Evolutionary conservation across 2,113 vertebrate genomes (phyloP).

Genomic region (Bagarius yarrelli): DNA sequence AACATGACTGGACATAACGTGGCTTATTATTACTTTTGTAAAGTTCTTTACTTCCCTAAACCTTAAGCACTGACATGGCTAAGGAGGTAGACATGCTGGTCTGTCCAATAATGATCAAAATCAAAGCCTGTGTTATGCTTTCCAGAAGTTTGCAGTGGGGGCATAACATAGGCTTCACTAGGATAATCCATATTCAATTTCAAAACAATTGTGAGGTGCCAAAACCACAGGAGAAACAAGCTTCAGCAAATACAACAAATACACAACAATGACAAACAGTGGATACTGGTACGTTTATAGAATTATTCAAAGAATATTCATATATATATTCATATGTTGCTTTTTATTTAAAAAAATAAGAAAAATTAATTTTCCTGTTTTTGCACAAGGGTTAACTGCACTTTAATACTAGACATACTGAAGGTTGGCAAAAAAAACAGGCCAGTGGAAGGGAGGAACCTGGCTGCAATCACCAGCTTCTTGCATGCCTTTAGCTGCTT

Average conservation of each 20-base stretch:
- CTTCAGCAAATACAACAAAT: background rate
- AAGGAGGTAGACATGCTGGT: background rate
- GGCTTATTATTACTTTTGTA: too few species aligned
- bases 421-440: constrained; percentile 26
- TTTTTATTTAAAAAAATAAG: too few species aligned
- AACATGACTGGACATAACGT: too few species aligned
- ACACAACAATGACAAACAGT: background rate
- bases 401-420: constrained; percentile 35
- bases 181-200: background rate
- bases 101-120: background rate
- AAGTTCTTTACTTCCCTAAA: background rate
- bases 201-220: background rate
- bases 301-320: too few species aligned
- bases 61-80: background rate
- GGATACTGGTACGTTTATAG: too few species aligned
- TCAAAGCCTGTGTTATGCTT: too few species aligned
- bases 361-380: constrained; percentile 1
- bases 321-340: too few species aligned
- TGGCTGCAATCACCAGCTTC: constrained; percentile 36
- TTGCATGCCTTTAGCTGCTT: constrained; percentile 30
- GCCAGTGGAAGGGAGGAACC: constrained; percentile 18
- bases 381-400: constrained; percentile 44
- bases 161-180: background rate
- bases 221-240: background rate
- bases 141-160: background rate